Evolutionary conservation across 2,113 vertebrate species (phyloP), one percentile per base, ranked within the genome.

Genomic region (Notarius quadriscutis): DNA sequence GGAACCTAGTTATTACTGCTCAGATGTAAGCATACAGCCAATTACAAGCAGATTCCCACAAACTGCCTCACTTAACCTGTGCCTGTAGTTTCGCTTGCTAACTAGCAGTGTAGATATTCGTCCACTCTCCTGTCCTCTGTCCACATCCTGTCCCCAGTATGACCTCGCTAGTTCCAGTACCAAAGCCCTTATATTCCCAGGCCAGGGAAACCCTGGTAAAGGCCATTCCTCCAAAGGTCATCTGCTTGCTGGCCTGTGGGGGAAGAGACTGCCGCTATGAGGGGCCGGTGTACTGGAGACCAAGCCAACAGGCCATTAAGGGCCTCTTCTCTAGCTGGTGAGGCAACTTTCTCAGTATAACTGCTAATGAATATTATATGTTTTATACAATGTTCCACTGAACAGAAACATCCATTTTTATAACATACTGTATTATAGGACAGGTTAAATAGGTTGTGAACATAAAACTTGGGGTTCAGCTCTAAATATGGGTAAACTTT

Each of bases 301-400:
- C 89, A 34, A 94, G 93, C 83, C 96, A 96, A 34, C 96, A 96
- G 92, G 94, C 92, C 27, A 92, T 96, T 57, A 91, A 92, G 62
- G 96, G 96, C 3, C 50, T 96, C 83, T 96, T 95, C 92, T 96
- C 96, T 71, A 94, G 95, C 85, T 96, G 96, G 96, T 96, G 84
- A 93, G 92, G 4, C 22, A 74, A 5, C 7, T 62, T 9, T 41
- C 17, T 60, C 27, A 30, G 25, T 55, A 55, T 79, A 12, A 57
- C n/a, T 15, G 75, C 22, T 27, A 53, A 4, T 41, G 41, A 41
- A 41, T 41, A 20, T 20, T 48, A 72, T 72, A 75, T 75, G 51
- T 17, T 2, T 57, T 55, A 57, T 0, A 8, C 17, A 57, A 0
- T 53, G 14, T 55, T 79, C 2, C 0, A 55, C 30, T 30, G 17